Conservation (phyloP, 2,113 vertebrate species). For the Oryzias woworae region DNA sequence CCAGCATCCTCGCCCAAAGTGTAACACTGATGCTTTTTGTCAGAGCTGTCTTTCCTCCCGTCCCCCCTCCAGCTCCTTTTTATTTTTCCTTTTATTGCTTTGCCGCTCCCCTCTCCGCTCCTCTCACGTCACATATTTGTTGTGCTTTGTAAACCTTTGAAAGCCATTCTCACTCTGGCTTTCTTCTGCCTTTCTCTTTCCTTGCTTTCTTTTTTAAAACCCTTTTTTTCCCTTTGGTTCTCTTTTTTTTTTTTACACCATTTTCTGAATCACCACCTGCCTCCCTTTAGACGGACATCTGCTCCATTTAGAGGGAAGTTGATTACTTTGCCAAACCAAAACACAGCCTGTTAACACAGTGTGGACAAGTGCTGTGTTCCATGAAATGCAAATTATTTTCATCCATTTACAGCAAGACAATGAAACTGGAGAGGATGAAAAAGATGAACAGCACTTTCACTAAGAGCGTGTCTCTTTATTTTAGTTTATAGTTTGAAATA, state of each 20-base stretch:
- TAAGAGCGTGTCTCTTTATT: slow-evolving; percentile 39
- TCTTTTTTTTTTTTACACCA: background rate
- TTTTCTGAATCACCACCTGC: slow-evolving; percentile 13
- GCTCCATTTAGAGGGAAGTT: slow-evolving; percentile 17
- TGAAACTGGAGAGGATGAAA: background rate
- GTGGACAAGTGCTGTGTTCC: background rate
- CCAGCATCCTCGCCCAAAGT: too few relatives aligned
- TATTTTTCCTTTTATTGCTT: background rate
- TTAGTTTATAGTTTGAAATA: slow-evolving; percentile 62
- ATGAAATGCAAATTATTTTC: background rate
- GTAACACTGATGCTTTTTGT: slow-evolving; percentile 7
- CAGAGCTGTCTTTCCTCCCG: slow-evolving; percentile 18
- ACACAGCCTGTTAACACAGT: background rate
- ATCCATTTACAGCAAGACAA: background rate
- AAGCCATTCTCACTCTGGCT: slow-evolving; percentile 5
- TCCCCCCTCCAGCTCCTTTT: slow-evolving; percentile 13
- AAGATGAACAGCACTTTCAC: slow-evolving; percentile 25
- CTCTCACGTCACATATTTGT: background rate
- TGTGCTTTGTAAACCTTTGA: slow-evolving; percentile 16
- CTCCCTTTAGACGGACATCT: slow-evolving; percentile 20
- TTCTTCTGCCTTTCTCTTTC: background rate
- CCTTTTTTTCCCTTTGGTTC: background rate
- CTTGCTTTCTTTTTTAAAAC: background rate
- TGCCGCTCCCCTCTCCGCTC: background rate
- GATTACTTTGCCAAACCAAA: slow-evolving; percentile 2